Percentiles rank a stretch among this genome's conserved stretches.
Evolutionary conservation across 2,888 invertebrate genomes (phyloP).

Genomic region (Mechanitis messenoides): DNA sequence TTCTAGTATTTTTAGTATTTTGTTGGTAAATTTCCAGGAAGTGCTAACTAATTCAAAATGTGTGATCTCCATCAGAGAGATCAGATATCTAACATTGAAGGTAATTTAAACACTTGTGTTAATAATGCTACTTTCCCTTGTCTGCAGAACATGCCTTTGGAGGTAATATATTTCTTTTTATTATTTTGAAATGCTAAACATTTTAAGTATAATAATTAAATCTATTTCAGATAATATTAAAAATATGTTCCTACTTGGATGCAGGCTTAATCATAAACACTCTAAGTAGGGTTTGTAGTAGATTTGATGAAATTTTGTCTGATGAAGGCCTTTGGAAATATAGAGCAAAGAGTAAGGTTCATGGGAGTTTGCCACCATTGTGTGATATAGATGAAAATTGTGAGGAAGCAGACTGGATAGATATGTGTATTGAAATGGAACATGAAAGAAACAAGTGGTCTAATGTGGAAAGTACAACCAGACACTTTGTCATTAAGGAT

Average conservation of each 20-base stretch:
- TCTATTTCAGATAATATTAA: slow-evolving; percentile 74
- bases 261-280: slow-evolving; percentile 72
- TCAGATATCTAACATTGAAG: slow-evolving; percentile 46
- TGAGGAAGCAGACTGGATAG: slow-evolving; percentile 70
- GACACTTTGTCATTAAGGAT: slow-evolving; percentile 68
- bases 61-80: slow-evolving; percentile 53
- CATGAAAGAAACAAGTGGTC: slow-evolving; percentile 75
- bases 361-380: slow-evolving; percentile 57
- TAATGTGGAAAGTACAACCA: slow-evolving; percentile 59
- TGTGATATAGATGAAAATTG: slow-evolving; percentile 57
- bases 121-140: slow-evolving; percentile 42
- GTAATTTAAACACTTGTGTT: slow-evolving; percentile 32
- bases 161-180: slow-evolving; percentile 41
- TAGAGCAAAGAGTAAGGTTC: slow-evolving; percentile 64
- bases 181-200: neutral
- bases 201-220: slow-evolving; percentile 1
- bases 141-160: slow-evolving; percentile 61
- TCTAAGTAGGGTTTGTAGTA: slow-evolving; percentile 73
- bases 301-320: slow-evolving; percentile 73
- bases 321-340: slow-evolving; percentile 77
- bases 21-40: neutral
- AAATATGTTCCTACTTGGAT: slow-evolving; percentile 78
- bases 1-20: slow-evolving; percentile 6
- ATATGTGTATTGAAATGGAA: slow-evolving; percentile 78
- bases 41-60: slow-evolving; percentile 39